Percentiles rank a stretch among this genome's conserved stretches.
Evolutionary conservation across 2,888 invertebrate species (phyloP).

Genomic region (Macrosoma leucophasiata): DNA sequence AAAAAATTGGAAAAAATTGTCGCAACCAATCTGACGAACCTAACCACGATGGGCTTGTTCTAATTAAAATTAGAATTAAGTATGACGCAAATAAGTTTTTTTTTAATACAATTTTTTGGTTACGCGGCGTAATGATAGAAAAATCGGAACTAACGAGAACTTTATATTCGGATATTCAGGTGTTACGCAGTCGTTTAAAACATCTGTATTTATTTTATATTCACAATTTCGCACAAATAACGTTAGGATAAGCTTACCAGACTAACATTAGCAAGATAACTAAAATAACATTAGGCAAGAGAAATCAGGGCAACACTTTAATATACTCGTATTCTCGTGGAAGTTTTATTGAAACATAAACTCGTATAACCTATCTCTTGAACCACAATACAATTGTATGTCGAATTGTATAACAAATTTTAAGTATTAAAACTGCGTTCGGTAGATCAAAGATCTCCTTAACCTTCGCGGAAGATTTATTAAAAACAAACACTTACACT

Average conservation of each 20-base stretch:
- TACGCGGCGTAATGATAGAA: too few species aligned
- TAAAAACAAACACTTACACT: conserved; percentile 55
- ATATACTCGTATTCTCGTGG: conserved; percentile 38
- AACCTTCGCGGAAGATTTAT: conserved; percentile 62
- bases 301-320: conserved; percentile 44
- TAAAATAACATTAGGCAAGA: conserved; percentile 34
- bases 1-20: too few species aligned
- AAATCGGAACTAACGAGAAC: too few species aligned
- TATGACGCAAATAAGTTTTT: too few species aligned
- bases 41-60: too few species aligned
- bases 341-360: conserved; percentile 50
- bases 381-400: conserved; percentile 38
- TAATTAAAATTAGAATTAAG: too few species aligned
- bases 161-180: too few species aligned
- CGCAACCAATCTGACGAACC: too few species aligned
- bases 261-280: conserved; percentile 28
- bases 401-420: conserved; percentile 35
- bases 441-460: conserved; percentile 43
- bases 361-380: conserved; percentile 38
- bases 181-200: too few species aligned
- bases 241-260: conserved; percentile 34
- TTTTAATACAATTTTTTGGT: too few species aligned
- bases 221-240: conserved; percentile 29
- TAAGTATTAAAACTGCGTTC: conserved; percentile 36
- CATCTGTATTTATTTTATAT: too few species aligned